phyloP scores from a whole-genome alignment of 2,888 invertebrate species.

The Caradrina kadenii region DNA sequence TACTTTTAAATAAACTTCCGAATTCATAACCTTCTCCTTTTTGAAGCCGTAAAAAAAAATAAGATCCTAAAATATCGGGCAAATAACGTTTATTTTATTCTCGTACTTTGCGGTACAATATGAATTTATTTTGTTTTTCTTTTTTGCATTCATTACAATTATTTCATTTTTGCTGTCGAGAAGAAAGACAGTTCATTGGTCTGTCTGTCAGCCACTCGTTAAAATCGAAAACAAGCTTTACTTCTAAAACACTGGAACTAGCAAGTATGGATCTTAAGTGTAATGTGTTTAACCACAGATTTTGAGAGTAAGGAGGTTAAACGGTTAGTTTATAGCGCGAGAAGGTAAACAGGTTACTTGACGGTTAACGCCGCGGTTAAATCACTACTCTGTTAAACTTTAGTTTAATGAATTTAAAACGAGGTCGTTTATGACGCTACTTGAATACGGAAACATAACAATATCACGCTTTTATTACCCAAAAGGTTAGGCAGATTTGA shows the following conservation, averaged over 20 bases:
- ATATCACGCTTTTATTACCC: not conserved
- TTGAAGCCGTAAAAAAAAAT: no score
- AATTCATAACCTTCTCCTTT: no score
- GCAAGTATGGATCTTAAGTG: not conserved
- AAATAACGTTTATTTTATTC: no score
- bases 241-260: not conserved
- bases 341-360: constrained; percentile 48
- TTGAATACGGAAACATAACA: not conserved
- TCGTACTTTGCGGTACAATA: no score
- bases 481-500: not conserved
- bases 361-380: constrained; percentile 49
- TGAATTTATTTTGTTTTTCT: no score
- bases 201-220: no score
- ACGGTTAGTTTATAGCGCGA: constrained; percentile 39
- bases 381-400: constrained; percentile 32
- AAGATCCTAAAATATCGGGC: no score
- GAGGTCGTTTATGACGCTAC: constrained; percentile 13
- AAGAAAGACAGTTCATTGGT: no score
- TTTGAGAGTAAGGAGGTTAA: constrained; percentile 42
- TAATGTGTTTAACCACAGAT: constrained; percentile 35
- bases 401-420: constrained; percentile 36
- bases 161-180: no score
- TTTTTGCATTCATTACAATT: no score
- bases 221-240: not conserved
- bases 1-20: no score